Evolutionary conservation across 2,797 vertebrate genomes (phyloP).

Genomic region (Eremophila alpestris): DNA sequence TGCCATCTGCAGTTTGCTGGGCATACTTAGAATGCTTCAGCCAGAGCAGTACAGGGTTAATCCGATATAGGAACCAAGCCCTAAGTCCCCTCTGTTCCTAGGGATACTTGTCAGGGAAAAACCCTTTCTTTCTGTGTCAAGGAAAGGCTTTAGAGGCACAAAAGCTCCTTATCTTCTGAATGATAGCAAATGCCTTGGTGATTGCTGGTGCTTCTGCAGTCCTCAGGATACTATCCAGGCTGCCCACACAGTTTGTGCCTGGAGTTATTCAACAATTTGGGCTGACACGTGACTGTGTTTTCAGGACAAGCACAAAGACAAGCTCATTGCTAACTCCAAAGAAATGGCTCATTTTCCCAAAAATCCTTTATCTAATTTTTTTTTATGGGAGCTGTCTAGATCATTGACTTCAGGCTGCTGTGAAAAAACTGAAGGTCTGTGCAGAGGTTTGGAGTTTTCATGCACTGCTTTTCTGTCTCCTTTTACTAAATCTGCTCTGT

Average conservation of each 20-base stretch:
- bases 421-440: no score
- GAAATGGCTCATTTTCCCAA: neutral
- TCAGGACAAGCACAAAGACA: neutral
- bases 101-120: neutral
- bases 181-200: neutral
- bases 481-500: neutral
- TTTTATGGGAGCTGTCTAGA: neutral
- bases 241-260: neutral
- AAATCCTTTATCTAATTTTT: neutral
- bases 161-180: neutral
- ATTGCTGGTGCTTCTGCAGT: neutral
- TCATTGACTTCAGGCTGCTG: neutral
- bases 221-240: neutral
- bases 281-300: neutral
- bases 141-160: conserved; percentile 3
- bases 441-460: neutral
- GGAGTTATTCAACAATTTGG: neutral
- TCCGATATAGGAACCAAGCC: neutral
- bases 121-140: neutral
- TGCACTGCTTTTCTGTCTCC: neutral
- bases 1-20: neutral
- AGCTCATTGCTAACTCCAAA: neutral
- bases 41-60: neutral
- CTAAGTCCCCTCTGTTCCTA: neutral
- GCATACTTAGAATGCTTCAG: neutral